Evolutionary conservation across 2,888 invertebrate genomes (phyloP), one percentile per base, ranked within the genome.

Genomic region (Pollenia griseotomentosa): DNA sequence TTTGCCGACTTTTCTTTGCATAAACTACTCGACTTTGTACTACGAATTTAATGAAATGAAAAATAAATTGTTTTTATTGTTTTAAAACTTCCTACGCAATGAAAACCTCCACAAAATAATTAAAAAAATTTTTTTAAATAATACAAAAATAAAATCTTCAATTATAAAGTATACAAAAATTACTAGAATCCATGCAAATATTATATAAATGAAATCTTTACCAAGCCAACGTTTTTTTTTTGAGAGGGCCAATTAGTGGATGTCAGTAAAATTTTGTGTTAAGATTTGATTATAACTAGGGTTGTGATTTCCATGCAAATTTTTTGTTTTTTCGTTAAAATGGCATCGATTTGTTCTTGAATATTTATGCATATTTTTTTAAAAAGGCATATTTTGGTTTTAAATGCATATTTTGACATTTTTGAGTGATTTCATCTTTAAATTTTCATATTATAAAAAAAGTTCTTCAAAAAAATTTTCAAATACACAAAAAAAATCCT

Each of bases 51-150:
- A 40, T 40, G 11, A n/a, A 51, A 16, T 40, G 8, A n/a, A 40
- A 14, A 12, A 51, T 16, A 33, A 16, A 51, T 75, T 63, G 33
- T 75, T n/a, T 65, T 63, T 75, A 12, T 66, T 55, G 63, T 55
- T 23, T 61, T 71, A 48, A 74, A 68, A 71, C 71, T 71, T 63
- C 80, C 80, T 80, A 80, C 80, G 53, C 80, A 48, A 4, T 11
- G 44, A 4, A 70, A 79, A 53, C 71, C 44, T 71, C 63, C 57
- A 53, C 61, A 16, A 55, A 71, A 61, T 80, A 80, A 80, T 80
- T 63, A 63, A 80, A 71, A 46, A 59, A 40, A 16, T n/a, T 1
- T 19, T 19, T 19, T 1, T 55, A 14, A 14, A 44, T 51, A 51
- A 71, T 44, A 53, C 40, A 48, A 44, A 33, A 57, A 51, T 19